Conservation (phyloP, 2,888 invertebrate genomes). For the Beris morrisii region DNA sequence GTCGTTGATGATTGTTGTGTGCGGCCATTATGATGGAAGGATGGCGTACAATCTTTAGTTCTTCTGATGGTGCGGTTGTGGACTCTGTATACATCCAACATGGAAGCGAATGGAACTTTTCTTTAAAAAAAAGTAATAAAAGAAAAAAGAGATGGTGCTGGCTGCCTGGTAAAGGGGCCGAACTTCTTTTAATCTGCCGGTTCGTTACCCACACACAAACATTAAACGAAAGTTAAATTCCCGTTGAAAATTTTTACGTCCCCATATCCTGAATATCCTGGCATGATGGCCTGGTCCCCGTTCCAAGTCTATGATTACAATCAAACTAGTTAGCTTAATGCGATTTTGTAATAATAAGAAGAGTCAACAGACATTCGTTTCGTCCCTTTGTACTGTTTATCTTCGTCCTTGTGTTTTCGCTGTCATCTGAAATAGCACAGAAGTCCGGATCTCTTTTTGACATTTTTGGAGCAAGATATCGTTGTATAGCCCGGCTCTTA, state of each 20-base stretch:
- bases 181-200: constrained; percentile 20
- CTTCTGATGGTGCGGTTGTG: not conserved
- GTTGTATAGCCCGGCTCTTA: not conserved
- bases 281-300: constrained; percentile 10
- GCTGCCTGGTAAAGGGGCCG: constrained; percentile 4
- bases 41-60: constrained; percentile 12
- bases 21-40: constrained; percentile 21
- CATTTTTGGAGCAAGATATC: constrained; percentile 4
- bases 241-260: constrained; percentile 15
- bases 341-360: constrained; percentile 39
- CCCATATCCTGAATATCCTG: constrained; percentile 4
- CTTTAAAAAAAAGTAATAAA: not conserved
- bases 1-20: constrained; percentile 20
- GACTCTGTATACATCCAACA: too few species aligned
- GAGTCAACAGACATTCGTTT: constrained; percentile 35
- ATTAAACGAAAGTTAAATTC: constrained; percentile 27
- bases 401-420: constrained; percentile 32
- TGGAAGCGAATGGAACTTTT: too few species aligned
- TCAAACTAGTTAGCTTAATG: constrained; percentile 41
- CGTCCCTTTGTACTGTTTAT: constrained; percentile 38
- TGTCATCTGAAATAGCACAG: constrained; percentile 36
- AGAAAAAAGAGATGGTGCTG: not conserved
- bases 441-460: constrained; percentile 31
- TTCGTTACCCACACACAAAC: constrained; percentile 23
- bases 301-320: constrained; percentile 37